A percentile compares a stretch with the other conserved stretches of the same genome.
Evolutionary conservation across 2,888 invertebrate genomes (phyloP).

Genomic region (Polyommatus icarus): DNA sequence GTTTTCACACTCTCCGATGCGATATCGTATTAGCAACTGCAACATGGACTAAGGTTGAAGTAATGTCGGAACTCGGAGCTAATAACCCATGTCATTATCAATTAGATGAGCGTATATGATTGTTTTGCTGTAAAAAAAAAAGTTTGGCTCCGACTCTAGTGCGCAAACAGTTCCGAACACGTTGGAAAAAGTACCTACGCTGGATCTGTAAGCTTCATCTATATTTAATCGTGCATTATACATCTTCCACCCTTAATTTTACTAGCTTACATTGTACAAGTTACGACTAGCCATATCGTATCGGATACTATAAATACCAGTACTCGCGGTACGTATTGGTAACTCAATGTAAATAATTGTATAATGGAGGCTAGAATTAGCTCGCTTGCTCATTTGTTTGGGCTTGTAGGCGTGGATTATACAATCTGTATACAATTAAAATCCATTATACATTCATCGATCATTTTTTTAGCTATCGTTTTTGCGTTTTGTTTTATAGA

Average conservation of each 20-base stretch:
- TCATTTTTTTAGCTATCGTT: not conserved
- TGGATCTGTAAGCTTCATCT: no score
- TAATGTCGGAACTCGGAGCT: no score
- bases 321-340: constrained; percentile 41
- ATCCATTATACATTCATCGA: constrained; percentile 8
- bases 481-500: constrained; percentile 2
- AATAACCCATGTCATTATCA: no score
- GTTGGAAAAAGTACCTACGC: no score
- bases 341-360: constrained; percentile 43
- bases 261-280: no score
- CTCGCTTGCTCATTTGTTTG: constrained; percentile 40
- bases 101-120: no score
- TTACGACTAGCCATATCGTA: no score
- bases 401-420: constrained; percentile 35
- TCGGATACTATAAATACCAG: not conserved
- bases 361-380: constrained; percentile 37
- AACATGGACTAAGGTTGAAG: not conserved
- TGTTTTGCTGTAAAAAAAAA: no score
- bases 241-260: no score
- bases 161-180: no score
- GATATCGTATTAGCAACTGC: not conserved
- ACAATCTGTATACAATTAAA: constrained; percentile 34
- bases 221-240: no score
- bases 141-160: no score
- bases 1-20: not conserved